Evolutionary conservation across 1,140 invertebrate genomes (phyloP), one percentile per base, ranked within the genome.

Genomic region (Charaxes varanes): DNA sequence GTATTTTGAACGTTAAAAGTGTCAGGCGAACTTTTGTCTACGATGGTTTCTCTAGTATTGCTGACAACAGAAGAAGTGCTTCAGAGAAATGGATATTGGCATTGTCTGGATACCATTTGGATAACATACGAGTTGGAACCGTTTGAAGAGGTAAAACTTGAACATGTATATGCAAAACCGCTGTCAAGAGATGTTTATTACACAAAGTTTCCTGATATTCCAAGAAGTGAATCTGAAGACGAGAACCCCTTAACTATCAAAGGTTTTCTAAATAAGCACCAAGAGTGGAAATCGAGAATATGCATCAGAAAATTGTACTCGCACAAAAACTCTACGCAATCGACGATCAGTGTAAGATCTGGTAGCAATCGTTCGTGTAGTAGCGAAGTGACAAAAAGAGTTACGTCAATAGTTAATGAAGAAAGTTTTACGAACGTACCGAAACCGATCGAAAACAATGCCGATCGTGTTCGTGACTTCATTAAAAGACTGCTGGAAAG

Each of bases 141-240:
- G 0, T 83, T 83, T 33, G 72, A 79, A 44, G 79, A 83, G 26
- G 56, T 83, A 0, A 68, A 66, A 49, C 61, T 56, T 0, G 74
- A 83, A 38, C 64, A 79, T 28, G 26, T 63, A 15, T 82, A 59
- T 40, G 35, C 48, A 1, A 81, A 80, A 41, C 80, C 78, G 0
- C 49, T 80, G 0, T 59, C 76, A 5, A 66, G 68, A 44, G 77
- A 81, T 23, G 33, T 65, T 11, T 84, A 84, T 26, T 84, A 84
- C 28, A 46, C 69, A 1, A 78, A 68, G 21, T 69, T 55, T 50
- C 81, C 81, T 2, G 76, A 82, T 18, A 82, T 82, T 45, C 64
- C 68, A 2, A 58, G 78, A 48, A 83, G 81, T 45, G 78, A 80
- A 41, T 79, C 79, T 0, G 78, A 84, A 43, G 79, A 80, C 10